phyloP scores from a whole-genome alignment of 2,113 vertebrate species.

The Emydocephalus ijimae region DNA sequence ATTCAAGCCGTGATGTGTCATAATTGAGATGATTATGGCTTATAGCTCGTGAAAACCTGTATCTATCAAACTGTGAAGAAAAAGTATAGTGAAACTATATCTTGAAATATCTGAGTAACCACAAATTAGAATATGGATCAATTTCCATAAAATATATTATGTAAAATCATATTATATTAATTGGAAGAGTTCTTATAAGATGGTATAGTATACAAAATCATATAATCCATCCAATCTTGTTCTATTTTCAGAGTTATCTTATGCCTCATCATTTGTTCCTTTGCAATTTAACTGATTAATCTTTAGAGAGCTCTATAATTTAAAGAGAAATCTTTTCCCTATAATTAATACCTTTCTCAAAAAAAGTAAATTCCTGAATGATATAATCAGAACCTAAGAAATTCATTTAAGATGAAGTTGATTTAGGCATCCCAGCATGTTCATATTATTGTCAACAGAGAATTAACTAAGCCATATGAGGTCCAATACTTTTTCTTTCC shows the following conservation, averaged over 20 bases:
- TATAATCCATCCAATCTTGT: background rate
- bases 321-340: background rate
- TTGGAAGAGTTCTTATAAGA: background rate
- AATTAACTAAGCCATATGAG: too few relatives aligned
- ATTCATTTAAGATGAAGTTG: too few relatives aligned
- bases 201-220: background rate
- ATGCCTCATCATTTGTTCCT: background rate
- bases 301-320: background rate
- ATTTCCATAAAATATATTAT: background rate
- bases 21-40: too few relatives aligned
- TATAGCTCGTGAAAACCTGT: too few relatives aligned
- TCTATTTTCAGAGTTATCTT: background rate
- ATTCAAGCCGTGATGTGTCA: too few relatives aligned
- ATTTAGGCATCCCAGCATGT: too few relatives aligned
- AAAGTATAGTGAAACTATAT: background rate
- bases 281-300: background rate
- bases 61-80: background rate
- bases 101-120: background rate
- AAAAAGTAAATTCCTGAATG: background rate
- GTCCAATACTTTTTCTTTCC: too few relatives aligned
- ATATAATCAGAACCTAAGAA: background rate
- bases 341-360: background rate
- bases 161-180: background rate
- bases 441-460: too few relatives aligned
- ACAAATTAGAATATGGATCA: background rate